Evolutionary conservation across 2,113 vertebrate species (phyloP).

Genomic region (Ammodytes dubius): DNA sequence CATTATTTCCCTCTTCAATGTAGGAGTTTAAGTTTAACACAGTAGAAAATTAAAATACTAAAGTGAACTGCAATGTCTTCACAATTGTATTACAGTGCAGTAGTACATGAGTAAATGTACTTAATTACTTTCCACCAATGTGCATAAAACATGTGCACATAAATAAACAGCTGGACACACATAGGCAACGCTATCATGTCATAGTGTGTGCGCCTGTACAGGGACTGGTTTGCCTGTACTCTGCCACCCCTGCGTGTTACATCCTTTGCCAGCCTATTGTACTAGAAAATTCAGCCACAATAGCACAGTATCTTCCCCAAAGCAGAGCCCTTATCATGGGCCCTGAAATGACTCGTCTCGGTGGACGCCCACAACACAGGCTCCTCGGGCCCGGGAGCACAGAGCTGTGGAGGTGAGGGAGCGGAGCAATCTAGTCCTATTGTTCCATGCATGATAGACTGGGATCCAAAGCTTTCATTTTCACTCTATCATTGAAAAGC

Average conservation of each 20-base stretch:
- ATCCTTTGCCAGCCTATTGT: slow-evolving; percentile 74
- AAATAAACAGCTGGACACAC: slow-evolving; percentile 15
- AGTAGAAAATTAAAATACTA: neutral
- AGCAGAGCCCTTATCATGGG: slow-evolving; percentile 79
- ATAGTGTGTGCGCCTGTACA: slow-evolving; percentile 11
- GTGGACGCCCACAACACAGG: slow-evolving; percentile 76
- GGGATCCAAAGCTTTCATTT: slow-evolving; percentile 47
- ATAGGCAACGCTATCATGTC: slow-evolving; percentile 34
- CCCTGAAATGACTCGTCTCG: slow-evolving; percentile 82
- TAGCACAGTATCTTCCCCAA: slow-evolving; percentile 70
- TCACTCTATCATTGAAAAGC: slow-evolving; percentile 26
- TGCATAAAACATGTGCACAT: slow-evolving; percentile 4
- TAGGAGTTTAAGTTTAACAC: neutral
- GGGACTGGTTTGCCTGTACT: slow-evolving; percentile 30
- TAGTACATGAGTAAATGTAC: neutral
- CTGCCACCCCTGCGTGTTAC: slow-evolving; percentile 57
- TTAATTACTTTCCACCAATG: neutral
- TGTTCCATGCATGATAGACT: slow-evolving; percentile 61
- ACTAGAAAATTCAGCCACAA: slow-evolving; percentile 73
- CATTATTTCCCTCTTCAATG: neutral
- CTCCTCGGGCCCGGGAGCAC: slow-evolving; percentile 67
- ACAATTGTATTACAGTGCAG: neutral
- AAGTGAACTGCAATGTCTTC: neutral
- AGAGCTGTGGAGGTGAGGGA: slow-evolving; percentile 69
- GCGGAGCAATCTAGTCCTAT: slow-evolving; percentile 80